Base-by-base conservation (phyloP, 2,797 vertebrate genomes). In the Melanotaenia maccullochi region DNA sequence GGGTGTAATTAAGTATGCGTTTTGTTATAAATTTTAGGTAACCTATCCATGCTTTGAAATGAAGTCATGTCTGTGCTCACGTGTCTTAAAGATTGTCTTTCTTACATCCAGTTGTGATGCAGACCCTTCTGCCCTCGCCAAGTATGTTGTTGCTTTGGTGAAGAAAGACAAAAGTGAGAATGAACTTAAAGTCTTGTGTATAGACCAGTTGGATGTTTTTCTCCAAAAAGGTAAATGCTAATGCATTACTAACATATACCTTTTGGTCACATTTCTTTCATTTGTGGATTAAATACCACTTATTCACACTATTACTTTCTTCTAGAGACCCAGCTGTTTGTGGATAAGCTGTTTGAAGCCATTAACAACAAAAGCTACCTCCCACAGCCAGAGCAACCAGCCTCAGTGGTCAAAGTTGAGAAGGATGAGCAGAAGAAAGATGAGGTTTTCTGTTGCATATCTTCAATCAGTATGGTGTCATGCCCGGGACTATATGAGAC, bases 111-210 rank as follows among this genome's bases (percentile, higher is more conserved):
- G 98, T 84, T 99, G 98, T 94, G 98, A 99, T 93, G 98, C 98
- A 62, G 98, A 99, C 87, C 98, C 98, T 3, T 98, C 97, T 87
- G 97, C 98, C 33, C 96, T 99, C 30, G 98, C 98, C 65, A 99
- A 99, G 85, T 99, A 99, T 90, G 98, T 99, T 85, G 95, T 99
- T 89, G 98, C 98, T 79, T 94, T 99, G 92, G 98, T 99, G 84
- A 99, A 99, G 92, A 99, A 99, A 78, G 98, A 99, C 91, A 99
- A 99, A 95, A 97, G 91, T 75, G 97, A 99, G 82, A 96, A 97
- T 88, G 98, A 99, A 70, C 92, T 99, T 66, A 99, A 98, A 92
- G 97, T 97, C 47, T 91, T 99, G 68, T 99, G 98, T 90, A 96
- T 99, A 85, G 98, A 99, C 94, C 98, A 99, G 86, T 91, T 99